Conservation (phyloP, 2,113 vertebrate species). For the Carollia perspicillata region DNA sequence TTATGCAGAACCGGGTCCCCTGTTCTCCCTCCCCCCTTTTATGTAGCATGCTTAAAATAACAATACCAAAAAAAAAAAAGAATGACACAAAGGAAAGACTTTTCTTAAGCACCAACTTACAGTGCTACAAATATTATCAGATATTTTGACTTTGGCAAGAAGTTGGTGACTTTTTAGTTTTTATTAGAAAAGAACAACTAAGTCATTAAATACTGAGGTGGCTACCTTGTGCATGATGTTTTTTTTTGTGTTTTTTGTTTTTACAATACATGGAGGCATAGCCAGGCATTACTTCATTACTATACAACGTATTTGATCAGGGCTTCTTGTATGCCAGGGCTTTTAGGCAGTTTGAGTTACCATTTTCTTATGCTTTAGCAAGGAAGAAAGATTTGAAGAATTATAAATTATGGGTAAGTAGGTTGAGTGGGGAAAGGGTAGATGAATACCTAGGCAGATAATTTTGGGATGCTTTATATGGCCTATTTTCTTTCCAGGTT, state of each 20-base stretch:
- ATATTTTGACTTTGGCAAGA: slow-evolving; percentile 6
- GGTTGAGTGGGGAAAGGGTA: background rate
- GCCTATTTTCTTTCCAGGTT: background rate
- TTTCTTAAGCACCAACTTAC: background rate
- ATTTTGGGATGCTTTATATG: background rate
- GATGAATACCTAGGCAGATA: background rate
- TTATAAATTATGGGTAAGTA: background rate
- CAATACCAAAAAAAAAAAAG: background rate
- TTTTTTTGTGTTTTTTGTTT: background rate
- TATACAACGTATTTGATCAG: slow-evolving; percentile 11
- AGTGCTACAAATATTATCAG: background rate
- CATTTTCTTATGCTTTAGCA: background rate
- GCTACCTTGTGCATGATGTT: background rate
- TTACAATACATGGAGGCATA: background rate
- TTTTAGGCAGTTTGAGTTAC: slow-evolving; percentile 24
- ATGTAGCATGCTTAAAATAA: background rate
- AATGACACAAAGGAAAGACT: background rate
- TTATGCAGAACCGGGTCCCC: background rate
- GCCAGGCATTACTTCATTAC: background rate
- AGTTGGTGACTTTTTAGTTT: slow-evolving; percentile 10
- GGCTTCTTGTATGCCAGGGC: background rate
- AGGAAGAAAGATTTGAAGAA: slow-evolving; percentile 1
- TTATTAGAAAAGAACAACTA: background rate
- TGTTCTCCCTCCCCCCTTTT: background rate
- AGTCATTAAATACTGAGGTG: background rate